Evolutionary conservation across 2,797 vertebrate genomes (phyloP).

Genomic region (Lutjanus campechanus): DNA sequence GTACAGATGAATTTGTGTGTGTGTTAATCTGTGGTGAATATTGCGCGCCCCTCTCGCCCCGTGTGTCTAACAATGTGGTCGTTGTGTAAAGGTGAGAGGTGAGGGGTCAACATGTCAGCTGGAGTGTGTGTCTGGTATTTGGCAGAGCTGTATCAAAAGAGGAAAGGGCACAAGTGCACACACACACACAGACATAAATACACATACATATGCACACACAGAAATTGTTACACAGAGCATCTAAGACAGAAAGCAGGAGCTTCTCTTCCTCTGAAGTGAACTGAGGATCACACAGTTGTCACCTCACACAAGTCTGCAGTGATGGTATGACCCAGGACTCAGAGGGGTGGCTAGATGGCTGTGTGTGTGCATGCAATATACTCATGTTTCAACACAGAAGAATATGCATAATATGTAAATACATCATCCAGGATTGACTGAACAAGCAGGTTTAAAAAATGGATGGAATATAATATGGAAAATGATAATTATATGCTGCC

Average conservation of each 20-base stretch:
- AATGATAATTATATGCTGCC: background rate
- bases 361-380: background rate
- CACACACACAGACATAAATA: slow-evolving; percentile 20
- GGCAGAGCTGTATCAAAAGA: slow-evolving; percentile 70
- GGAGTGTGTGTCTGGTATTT: slow-evolving; percentile 85
- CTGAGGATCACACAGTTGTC: slow-evolving; percentile 18
- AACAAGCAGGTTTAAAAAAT: background rate
- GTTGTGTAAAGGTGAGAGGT: slow-evolving; percentile 81
- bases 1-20: slow-evolving; percentile 2
- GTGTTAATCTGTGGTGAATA: slow-evolving; percentile 26
- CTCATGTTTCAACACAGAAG: background rate
- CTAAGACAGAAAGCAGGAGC: background rate
- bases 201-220: slow-evolving; percentile 7
- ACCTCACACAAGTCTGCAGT: slow-evolving; percentile 22
- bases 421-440: background rate
- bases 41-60: slow-evolving; percentile 20
- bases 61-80: slow-evolving; percentile 64
- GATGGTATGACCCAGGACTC: background rate
- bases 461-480: background rate
- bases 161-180: slow-evolving; percentile 21
- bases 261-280: background rate
- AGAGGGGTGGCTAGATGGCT: background rate
- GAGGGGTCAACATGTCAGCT: slow-evolving; percentile 82
- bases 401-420: background rate
- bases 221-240: slow-evolving; percentile 6